A percentile compares a stretch with the other conserved stretches of the same genome.
These are phyloP conservation scores for Pterocles orientalis DNA, from an alignment of 2,113 vertebrate genomes.

Conservation along the genomic window DNA sequence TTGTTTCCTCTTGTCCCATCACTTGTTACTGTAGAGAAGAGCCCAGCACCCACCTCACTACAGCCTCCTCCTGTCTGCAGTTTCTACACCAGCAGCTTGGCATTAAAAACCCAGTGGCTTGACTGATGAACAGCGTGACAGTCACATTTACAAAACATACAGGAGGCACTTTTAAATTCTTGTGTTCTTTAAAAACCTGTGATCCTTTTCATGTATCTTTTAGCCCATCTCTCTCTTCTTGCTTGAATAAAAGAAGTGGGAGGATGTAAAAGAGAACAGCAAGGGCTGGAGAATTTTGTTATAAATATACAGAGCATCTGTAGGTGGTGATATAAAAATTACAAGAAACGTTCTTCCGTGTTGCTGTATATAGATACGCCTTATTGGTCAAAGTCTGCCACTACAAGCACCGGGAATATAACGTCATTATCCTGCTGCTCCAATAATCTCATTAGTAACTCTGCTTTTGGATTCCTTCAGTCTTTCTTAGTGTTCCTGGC, in stretches of 20 bases:
- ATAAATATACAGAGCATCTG: constrained; percentile 51
- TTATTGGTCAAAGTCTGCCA: constrained; percentile 46
- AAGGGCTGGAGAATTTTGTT: constrained; percentile 25
- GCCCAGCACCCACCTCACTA: too few relatives aligned
- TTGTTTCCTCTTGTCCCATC: too few relatives aligned
- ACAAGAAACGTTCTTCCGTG: constrained; percentile 18
- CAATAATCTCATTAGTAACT: neutral
- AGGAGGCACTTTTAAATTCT: neutral
- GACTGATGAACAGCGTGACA: neutral
- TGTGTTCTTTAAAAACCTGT: neutral
- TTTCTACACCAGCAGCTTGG: neutral
- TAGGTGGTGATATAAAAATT: constrained; percentile 58
- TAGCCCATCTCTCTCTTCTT: neutral
- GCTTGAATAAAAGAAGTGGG: constrained; percentile 55
- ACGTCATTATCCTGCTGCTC: neutral
- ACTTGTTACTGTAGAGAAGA: too few relatives aligned
- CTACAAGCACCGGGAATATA: constrained; percentile 16
- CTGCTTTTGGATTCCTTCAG: neutral
- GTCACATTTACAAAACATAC: neutral
- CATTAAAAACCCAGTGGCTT: neutral
- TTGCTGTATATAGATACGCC: constrained; percentile 17
- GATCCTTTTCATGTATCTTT: neutral
- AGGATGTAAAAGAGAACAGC: constrained; percentile 60
- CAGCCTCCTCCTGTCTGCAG: neutral
- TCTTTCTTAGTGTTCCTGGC: neutral